Evolutionary conservation across 2,888 invertebrate genomes (phyloP), one percentile per base, ranked within the genome.

Genomic region (Acanthosoma haemorrhoidale): DNA sequence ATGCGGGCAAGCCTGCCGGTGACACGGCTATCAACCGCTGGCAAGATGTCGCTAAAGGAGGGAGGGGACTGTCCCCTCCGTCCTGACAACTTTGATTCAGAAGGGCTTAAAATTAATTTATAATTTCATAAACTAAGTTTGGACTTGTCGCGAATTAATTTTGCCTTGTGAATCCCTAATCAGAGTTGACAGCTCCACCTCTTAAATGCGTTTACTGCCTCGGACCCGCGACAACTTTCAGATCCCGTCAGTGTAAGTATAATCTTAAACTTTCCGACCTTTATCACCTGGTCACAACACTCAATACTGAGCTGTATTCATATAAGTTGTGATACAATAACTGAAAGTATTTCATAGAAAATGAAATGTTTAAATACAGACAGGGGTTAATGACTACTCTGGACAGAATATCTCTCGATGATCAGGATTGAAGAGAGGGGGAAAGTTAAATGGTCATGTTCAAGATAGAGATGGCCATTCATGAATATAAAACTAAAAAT

Each of bases 41-140:
- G 13, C 29, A 51, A 51, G 51, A 51, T 25, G 25, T 13, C 51
- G 5, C 25, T 25, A 11, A 25, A n/a, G n/a, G 51, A 21, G 51
- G 21, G 25, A 11, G 21, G 43, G 59, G 58, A 16, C 15, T 59
- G 32, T 59, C 32, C 34, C 32, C 16, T 15, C 59, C 8, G 34
- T 36, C 36, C 2, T 59, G 31, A 32, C 59, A 59, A 59, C 31
- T 59, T 32, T 31, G 59, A 59, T 59, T 59, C 15, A 3, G 18
- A 32, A 9, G 34, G 34, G 59, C 59, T 59, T 32, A 31, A 59
- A 59, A 59, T 59, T 31, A 59, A 59, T 59, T 31, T 18, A 59
- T 59, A 59, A 59, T 59, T 59, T 32, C 59, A 59, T 59, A 32
- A 34, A 59, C 31, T 59, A 18, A 34, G 59, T 59, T 31, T 59